Evolutionary conservation across 2,797 vertebrate genomes (phyloP).

Genomic region (Anguilla anguilla): DNA sequence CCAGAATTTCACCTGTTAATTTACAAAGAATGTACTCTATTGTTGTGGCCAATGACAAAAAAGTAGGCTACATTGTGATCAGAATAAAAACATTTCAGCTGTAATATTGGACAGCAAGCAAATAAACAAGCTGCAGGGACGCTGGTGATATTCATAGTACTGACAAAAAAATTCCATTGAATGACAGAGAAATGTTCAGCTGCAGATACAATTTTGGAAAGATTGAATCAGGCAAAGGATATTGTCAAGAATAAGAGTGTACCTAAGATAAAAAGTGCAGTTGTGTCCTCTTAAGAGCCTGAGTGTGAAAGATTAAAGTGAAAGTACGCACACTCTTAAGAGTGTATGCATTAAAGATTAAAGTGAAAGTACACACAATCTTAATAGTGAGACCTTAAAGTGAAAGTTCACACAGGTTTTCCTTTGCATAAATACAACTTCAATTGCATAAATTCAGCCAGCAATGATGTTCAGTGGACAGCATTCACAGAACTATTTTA

Average conservation of each 20-base stretch:
- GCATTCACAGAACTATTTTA: too few relatives aligned
- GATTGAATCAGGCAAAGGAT: neutral
- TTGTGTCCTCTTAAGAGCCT: neutral
- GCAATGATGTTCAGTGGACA: too few relatives aligned
- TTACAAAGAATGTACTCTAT: neutral
- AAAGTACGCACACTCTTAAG: constrained; percentile 2
- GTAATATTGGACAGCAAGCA: neutral
- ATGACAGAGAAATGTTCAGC: neutral
- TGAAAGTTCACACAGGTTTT: too few relatives aligned
- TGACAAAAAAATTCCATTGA: neutral
- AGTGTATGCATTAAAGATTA: neutral
- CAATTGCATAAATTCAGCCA: too few relatives aligned
- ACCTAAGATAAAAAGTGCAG: constrained; percentile 24
- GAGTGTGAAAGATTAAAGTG: neutral
- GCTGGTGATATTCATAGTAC: neutral
- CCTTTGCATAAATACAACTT: too few relatives aligned
- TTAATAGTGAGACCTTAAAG: too few relatives aligned
- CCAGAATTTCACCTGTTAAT: neutral
- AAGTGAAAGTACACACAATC: constrained; percentile 1
- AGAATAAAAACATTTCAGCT: neutral
- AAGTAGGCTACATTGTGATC: neutral
- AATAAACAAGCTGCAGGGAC: neutral
- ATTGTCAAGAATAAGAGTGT: neutral
- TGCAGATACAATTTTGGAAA: neutral
- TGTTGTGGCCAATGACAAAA: neutral